phyloP scores from a whole-genome alignment of 2,113 vertebrate genomes.

The Psettodes erumei region DNA sequence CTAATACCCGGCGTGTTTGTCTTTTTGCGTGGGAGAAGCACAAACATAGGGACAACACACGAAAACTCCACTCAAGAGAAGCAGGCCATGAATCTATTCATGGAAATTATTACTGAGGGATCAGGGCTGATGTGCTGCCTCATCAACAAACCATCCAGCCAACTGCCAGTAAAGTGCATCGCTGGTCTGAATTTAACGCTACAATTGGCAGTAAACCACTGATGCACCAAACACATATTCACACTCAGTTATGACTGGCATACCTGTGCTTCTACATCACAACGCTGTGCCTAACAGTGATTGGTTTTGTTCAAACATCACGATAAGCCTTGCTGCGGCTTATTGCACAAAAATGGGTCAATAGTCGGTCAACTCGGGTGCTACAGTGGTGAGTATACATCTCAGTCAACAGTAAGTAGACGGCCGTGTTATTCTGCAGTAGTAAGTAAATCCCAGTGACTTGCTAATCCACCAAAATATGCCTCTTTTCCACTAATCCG shows the following conservation, averaged over 20 bases:
- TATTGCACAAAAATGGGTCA: background rate
- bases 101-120: background rate
- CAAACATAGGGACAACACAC: background rate
- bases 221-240: constrained; percentile 8
- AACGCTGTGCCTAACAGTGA: background rate
- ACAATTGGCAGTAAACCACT: background rate
- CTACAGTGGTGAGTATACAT: constrained; percentile 3
- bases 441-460: constrained; percentile 65
- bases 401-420: constrained; percentile 16
- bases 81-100: background rate
- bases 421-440: constrained; percentile 45
- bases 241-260: background rate
- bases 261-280: background rate
- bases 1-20: background rate
- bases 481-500: constrained; percentile 69
- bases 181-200: background rate
- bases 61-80: background rate
- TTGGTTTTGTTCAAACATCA: background rate
- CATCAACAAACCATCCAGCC: background rate
- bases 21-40: constrained; percentile 2
- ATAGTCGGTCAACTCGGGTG: background rate
- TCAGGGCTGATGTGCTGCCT: background rate
- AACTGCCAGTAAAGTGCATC: background rate
- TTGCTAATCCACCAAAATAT: constrained; percentile 79
- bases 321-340: background rate